Conservation (phyloP, 1,140 invertebrate genomes). For the Hycleus phaleratus region DNA sequence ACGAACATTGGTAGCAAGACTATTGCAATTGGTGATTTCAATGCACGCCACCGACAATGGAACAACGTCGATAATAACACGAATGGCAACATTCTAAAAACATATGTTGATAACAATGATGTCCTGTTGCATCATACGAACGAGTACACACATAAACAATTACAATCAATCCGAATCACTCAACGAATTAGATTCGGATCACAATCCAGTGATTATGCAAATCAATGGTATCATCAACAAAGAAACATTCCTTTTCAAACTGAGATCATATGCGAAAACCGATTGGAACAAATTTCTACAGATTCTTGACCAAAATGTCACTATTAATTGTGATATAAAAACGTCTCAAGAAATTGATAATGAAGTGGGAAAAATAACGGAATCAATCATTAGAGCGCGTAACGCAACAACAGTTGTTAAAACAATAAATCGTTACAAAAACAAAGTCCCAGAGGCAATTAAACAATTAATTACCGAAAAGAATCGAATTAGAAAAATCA, state of each 20-base stretch:
- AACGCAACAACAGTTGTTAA: no score
- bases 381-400: no score
- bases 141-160: background rate
- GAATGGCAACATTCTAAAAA: background rate
- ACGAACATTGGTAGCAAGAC: background rate
- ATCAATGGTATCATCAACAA: background rate
- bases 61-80: background rate
- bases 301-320: background rate
- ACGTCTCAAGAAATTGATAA: background rate
- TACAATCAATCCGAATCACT: background rate
- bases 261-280: background rate
- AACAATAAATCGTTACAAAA: no score
- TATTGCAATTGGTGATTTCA: background rate
- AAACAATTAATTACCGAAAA: background rate
- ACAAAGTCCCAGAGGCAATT: no score
- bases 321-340: background rate
- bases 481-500: background rate
- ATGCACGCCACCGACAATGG: background rate
- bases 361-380: background rate
- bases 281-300: conserved; percentile 9
- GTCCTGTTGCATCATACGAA: background rate
- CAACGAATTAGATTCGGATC: background rate
- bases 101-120: background rate
- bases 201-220: background rate
- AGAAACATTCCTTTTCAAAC: no score